Base-by-base conservation (phyloP, 2,797 vertebrate species). In the Dryobates pubescens region DNA sequence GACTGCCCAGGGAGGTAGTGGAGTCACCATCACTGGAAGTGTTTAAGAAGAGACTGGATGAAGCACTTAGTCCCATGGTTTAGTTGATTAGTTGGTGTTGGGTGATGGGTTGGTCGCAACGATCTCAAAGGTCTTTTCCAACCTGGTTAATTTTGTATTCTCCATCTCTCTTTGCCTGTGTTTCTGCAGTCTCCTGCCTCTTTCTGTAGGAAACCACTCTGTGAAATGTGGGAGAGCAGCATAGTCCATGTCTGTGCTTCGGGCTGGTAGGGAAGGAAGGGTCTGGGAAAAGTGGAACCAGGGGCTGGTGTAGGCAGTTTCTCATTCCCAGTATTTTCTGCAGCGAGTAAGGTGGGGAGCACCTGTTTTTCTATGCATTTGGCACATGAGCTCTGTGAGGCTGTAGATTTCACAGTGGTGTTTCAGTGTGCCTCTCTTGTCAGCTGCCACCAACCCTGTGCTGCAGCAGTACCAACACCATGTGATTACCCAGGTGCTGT, bases 401-500 rank as follows among this genome's bases (percentile, higher is more conserved):
- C 53, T 73, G 36, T 36, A 27, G 63, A 68, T 32, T 58, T 93
- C 1, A 0, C 0, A 9, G 41, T 2, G 4, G 73, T 77, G 38
- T 53, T 59, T 84, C 75, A 32, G 43, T 1, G 1, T 34, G 8
- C 15, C 32, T 83, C 15, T 7, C 26, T 15, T 67, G 1, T 61
- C 16, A 2, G 2, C 58, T 2, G 13, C 29, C 56, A 36, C 58
- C 2, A 4, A 2, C 36, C 24, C 1, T 1, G 73, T 1, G 16
- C 64, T 0, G 0, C 1, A 4, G 49, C 1, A 6, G 17, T 83
- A 58, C 38, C 57, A 36, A 0, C 3, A 2, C 49, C 4, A 1
- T 51, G 57, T 58, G 62, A 22, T 36, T 54, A 17, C 17, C 29
- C 23, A 26, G 17, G 41, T 7, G 2, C n/a, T 4, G 12, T 30